Evolutionary conservation across 1,140 invertebrate genomes (phyloP), one percentile per base, ranked within the genome.

Genomic region (Hyles vespertilio): DNA sequence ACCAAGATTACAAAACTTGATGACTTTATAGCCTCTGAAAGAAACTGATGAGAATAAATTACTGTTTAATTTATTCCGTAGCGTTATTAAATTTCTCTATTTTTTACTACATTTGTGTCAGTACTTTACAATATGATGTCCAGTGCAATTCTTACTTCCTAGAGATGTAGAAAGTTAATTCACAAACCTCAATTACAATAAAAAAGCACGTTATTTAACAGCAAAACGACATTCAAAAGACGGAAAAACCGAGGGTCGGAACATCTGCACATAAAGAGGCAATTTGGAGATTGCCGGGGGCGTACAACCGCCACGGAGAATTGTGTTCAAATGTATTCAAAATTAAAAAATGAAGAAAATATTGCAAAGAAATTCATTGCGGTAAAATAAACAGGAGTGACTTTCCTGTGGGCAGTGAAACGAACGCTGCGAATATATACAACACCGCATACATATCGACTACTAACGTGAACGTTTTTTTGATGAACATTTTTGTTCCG

Each of bases 221-320:
- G 83, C 84, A 83, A 84, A 87, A 81, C 81, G 82, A 86, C 84
- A 87, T 88, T 88, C 81, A 89, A 89, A 89, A 86, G 84, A 86
- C 82, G 84, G 83, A 83, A 89, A 87, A 84, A 80, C 84, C 81
- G 82, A 84, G 84, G 84, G 84, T 82, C 79, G 86, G 79, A 83
- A 84, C 84, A 87, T 89, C 86, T 89, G 82, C 82, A 84, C 86
- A 89, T 87, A 89, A 89, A 89, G 84, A 87, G 84, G 86, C 86
- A 89, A 89, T 89, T 89, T 89, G 86, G 81, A 89, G 81, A 89
- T 89, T 87, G 84, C 86, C 86, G 76, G 77, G 81, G 86, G 86
- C 84, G 82, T 67, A 75, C 82, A 71, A 79, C 85, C 71, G 76
- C 77, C 80, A 80, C 77, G 69, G 73, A 80, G 82, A 83, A 87